Evolutionary conservation across 92 coral and sea anemone species (phyloP), one percentile per base, ranked within the genome.

Genomic region (Paramuricea clavata): DNA sequence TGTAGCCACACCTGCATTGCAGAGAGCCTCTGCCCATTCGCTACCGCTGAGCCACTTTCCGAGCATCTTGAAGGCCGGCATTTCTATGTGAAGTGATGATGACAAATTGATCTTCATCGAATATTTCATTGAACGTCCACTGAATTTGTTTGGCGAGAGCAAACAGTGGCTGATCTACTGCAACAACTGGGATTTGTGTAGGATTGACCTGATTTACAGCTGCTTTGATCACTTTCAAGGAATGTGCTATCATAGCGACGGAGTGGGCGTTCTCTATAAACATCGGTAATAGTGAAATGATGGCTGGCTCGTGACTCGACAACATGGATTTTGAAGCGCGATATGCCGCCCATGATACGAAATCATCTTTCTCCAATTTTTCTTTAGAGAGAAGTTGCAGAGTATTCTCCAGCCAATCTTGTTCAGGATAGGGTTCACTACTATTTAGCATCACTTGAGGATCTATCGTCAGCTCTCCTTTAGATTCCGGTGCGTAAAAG

Each of bases 81-180:
- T 89, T 32, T 89, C 88, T 36, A 83, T 76, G 33, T 89, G 92
- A 43, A 89, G 64, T 4, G 88, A 83, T 23, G 74, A 88, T 57
- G 81, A 57, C 87, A 89, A 69, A 90, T 30, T 65, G 79, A 52
- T 65, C 72, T 54, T 89, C 92, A 10, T 81, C 77, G 69, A 49
- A 76, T n/a, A 25, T 35, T 27, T 50, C 69, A 57, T 76, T 25
- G 49, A 23, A 49, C 22, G 39, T 43, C 89, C 89, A 90, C 69
- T 85, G 93, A 54, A 90, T 90, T 42, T 85, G 89, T 34, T 85
- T 90, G n/a, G 89, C 93, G 21, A 90, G 47, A 69, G 89, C 93
- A 64, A 52, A 90, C 26, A 90, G 76, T 25, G 89, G 89, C 70
- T 90, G 89, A 69, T 85, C 87, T 71, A 72, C 67, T 64, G 62